Evolutionary conservation across 2,888 invertebrate genomes (phyloP).

Genomic region (Tortricodes alternella): DNA sequence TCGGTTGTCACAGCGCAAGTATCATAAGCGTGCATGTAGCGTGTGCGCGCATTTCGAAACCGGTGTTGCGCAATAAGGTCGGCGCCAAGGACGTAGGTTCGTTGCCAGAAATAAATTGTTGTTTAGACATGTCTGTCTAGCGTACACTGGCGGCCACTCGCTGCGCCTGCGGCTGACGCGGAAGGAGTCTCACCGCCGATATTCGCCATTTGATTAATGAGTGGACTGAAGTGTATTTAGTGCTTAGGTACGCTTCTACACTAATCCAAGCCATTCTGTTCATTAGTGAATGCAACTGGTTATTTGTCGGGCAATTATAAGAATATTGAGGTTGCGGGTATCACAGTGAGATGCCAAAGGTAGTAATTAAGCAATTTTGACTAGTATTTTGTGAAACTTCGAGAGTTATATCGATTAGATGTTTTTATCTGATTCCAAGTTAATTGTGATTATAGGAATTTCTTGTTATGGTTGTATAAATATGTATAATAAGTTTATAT

Average conservation of each 20-base stretch:
- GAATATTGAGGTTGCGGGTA: not conserved
- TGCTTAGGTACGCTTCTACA: constrained; percentile 1
- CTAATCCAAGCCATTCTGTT: constrained; percentile 5
- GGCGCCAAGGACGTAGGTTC: constrained; percentile 79
- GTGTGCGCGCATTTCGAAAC: constrained; percentile 68
- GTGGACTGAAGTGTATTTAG: constrained; percentile 12
- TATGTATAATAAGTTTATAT: no score
- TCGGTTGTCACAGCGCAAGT: constrained; percentile 25
- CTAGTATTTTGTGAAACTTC: no score
- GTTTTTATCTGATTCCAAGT: no score
- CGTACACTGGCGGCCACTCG: constrained; percentile 46
- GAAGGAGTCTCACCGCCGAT: constrained; percentile 27
- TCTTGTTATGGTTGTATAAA: no score
- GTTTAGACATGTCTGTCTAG: constrained; percentile 73
- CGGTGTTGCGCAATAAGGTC: constrained; percentile 82
- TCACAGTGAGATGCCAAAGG: not conserved
- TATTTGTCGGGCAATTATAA: constrained; percentile 2
- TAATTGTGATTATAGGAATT: no score
- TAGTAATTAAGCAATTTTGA: no score
- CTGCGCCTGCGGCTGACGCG: constrained; percentile 24
- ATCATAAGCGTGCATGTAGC: constrained; percentile 23
- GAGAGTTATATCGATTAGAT: no score
- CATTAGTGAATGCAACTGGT: not conserved
- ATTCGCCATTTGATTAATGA: constrained; percentile 23
- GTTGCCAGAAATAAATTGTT: constrained; percentile 79